A percentile compares a stretch with the other conserved stretches of the same genome.
These are phyloP conservation scores for Apantesis nais DNA, from an alignment of 2,888 invertebrate species.

Conservation along the genomic window DNA sequence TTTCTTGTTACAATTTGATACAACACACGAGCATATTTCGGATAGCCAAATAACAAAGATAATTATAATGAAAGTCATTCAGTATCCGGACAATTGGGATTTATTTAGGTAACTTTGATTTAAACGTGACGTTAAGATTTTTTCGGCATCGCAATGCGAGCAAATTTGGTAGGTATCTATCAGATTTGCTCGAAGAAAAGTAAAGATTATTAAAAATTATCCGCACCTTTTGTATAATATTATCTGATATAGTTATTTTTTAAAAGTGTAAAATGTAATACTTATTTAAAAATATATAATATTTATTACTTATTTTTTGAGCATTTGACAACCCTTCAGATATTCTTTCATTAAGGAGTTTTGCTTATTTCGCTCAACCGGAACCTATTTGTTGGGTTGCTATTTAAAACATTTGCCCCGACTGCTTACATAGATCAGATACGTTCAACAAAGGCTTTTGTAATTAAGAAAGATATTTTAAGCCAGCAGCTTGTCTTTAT, in stretches of 20 bases:
- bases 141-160: neutral
- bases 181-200: too few species aligned
- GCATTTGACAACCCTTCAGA: conserved; percentile 62
- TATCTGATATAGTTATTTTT: neutral
- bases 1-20: neutral
- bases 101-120: too few species aligned
- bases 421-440: conserved; percentile 85
- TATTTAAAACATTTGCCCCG: conserved; percentile 84
- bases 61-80: neutral
- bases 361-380: conserved; percentile 78
- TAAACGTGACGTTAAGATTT: neutral
- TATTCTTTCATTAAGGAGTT: conserved; percentile 78
- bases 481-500: conserved; percentile 84
- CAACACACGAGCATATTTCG: neutral
- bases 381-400: conserved; percentile 83
- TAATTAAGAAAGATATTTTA: conserved; percentile 86
- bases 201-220: neutral
- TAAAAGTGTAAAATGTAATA: too few species aligned
- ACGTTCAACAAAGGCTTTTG: conserved; percentile 86
- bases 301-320: neutral
- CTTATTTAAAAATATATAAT: neutral
- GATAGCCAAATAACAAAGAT: neutral
- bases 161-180: neutral
- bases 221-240: neutral
- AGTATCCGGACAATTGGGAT: neutral